Percentiles rank a stretch among this genome's conserved stretches.
Evolutionary conservation across 2,797 vertebrate genomes (phyloP).

Genomic region (Squalus acanthias): DNA sequence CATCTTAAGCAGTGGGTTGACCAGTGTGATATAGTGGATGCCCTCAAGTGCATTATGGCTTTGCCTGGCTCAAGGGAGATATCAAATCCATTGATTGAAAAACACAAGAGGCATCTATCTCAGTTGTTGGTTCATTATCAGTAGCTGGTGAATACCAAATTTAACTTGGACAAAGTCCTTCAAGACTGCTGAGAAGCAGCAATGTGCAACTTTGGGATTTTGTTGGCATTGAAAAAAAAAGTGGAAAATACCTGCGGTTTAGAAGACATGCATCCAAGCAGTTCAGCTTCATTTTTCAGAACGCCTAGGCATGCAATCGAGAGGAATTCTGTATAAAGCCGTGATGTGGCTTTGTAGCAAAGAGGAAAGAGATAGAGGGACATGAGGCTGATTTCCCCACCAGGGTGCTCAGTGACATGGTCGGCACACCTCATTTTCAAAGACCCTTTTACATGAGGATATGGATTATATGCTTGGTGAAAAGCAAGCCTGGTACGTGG

Average conservation of each 20-base stretch:
- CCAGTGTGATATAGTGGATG: neutral
- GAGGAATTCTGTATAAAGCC: neutral
- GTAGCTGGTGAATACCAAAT: neutral
- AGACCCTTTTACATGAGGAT: neutral
- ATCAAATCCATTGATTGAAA: neutral
- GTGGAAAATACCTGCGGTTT: neutral
- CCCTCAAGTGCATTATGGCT: neutral
- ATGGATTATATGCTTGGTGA: neutral
- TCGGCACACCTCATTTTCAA: neutral
- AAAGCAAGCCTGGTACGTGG: neutral
- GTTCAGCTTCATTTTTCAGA: neutral
- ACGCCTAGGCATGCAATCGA: neutral
- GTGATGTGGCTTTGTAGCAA: neutral
- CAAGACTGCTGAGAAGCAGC: neutral
- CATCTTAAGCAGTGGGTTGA: neutral
- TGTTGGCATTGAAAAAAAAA: neutral
- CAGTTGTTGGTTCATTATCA: neutral
- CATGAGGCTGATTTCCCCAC: no score
- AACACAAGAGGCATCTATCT: neutral
- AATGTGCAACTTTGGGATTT: neutral
- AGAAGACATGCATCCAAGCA: neutral
- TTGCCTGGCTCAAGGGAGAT: neutral
- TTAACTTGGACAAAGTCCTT: neutral
- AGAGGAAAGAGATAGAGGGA: neutral
- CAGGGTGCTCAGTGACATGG: neutral